Evolutionary conservation across 2,888 invertebrate species (phyloP), one percentile per base, ranked within the genome.

Genomic region (Macrosoma leucophasiata): DNA sequence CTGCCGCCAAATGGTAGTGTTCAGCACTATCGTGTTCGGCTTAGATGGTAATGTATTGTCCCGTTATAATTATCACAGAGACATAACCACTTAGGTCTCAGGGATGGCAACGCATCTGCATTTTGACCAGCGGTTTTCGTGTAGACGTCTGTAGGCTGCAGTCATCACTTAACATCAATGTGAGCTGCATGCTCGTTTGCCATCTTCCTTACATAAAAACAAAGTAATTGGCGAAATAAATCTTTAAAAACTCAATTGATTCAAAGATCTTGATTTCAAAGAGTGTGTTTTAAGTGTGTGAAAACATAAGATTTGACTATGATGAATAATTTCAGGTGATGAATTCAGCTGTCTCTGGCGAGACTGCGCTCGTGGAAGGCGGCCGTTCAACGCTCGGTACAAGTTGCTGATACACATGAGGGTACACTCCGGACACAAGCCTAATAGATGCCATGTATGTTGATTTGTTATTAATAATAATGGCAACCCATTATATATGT

Each of bases 361-460:
- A 34, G 93, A 94, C n/a, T 98, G 98, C 71, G 92, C 94, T 0
- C 84, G 97, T 32, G 89, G 92, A 45, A 90, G 91, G 9, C 90
- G 96, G 35, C 97, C 97, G 0, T 98, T 98, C 84, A 98, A 98
- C 75, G 98, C 98, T 0, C 89, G 98, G 47, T 99, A 99, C 85
- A 99, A 98, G 74, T 86, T 99, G 23, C 89, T 98, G 21, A 98
- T 94, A 30, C 97, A 98, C 65, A 97, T 98, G 96, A 82, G 98
- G 9, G 94, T 98, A 0, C 99, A 99, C 71, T 97, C 97, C 11
- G 98, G 98, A 3, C 98, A 99, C 63, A 98, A 98, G 66, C 98
- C 98, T 0, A 97, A 98, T 72, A 92, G 95, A 72, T 99, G 98
- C 76, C 93, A 94, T 74, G 98, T 98, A 85, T 92, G 94, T 90